A percentile compares a stretch with the other conserved stretches of the same genome.
These are phyloP conservation scores for Mystacornis crossleyi DNA, from an alignment of 2,113 vertebrate genomes.

Conservation along the genomic window DNA sequence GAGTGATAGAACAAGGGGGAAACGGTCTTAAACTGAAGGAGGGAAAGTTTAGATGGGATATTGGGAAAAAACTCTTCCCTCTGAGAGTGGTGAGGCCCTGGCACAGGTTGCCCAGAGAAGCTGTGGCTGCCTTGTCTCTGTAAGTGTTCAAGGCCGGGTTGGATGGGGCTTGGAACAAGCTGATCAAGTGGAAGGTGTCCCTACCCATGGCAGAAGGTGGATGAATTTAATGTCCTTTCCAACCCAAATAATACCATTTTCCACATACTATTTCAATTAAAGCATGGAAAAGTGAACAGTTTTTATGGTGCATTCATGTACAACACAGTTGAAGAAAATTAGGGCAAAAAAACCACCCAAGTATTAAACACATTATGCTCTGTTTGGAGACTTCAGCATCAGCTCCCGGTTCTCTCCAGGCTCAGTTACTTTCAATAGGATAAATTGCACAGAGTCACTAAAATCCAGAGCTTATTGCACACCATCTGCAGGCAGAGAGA, in stretches of 20 bases:
- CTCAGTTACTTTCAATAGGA: slow-evolving; percentile 17
- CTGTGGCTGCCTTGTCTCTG: background rate
- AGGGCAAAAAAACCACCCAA: background rate
- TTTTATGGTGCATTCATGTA: background rate
- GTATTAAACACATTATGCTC: background rate
- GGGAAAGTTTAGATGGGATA: background rate
- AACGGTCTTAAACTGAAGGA: background rate
- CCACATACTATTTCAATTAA: background rate
- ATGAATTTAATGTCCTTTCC: background rate
- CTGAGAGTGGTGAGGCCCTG: fast-evolving
- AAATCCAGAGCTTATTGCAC: background rate
- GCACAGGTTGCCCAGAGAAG: background rate
- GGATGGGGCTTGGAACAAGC: fast-evolving
- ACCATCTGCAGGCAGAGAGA: slow-evolving; percentile 1
- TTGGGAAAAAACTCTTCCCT: too few relatives aligned
- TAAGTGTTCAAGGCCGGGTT: fast-evolving
- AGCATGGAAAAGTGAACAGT: fast-evolving
- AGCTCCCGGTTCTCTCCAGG: background rate
- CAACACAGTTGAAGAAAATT: background rate
- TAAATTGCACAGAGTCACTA: background rate
- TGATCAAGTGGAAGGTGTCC: background rate
- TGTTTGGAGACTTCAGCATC: background rate
- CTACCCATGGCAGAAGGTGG: background rate
- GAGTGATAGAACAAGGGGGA: background rate
- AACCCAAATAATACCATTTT: background rate